Evolutionary conservation across 2,888 invertebrate genomes (phyloP), one percentile per base, ranked within the genome.

Genomic region (Colostygia pectinataria): DNA sequence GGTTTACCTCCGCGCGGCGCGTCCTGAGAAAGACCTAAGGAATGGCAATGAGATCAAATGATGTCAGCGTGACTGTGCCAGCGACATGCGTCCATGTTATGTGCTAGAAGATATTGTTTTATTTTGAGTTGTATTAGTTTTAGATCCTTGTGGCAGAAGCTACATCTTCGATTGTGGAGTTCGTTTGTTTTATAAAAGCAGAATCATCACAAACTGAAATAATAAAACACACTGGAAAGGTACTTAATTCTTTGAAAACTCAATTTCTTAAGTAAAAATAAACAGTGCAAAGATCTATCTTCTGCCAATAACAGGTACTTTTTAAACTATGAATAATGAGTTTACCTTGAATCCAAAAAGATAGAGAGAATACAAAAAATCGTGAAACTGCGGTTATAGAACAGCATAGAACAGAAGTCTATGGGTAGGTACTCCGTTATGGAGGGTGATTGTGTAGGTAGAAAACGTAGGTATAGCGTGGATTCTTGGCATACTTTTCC

Each of bases 21-120:
- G 77, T 82, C 90, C 90, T 89, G 90, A 90, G 90, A 90, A 89
- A 90, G 90, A 90, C 90, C 90, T 90, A 90, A 85, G 89, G 82
- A 90, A 88, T 75, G 68, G 70, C 77, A 86, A 88, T 89, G 89
- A 88, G 82, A 87, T 80, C 78, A 80, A 63, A 80, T 81, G 81
- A 74, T 64, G 66, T 73, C 72, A 74, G 80, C 77, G 74, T 78
- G 77, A 77, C 58, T 58, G 83, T 86, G 87, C 83, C 74, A 80
- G 83, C 84, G 72, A 64, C 87, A 89, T 89, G 88, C 89, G 74
- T 68, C 73, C 70, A 74, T 50, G 44, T 50, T 40, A 73, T 70
- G 83, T 83, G 83, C 79, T 67, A 65, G 53, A 58, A 54, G 49
- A 51, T 60, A 65, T 55, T 40, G 31, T 48, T 55, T 58, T 63